A percentile compares a stretch with the other conserved stretches of the same genome.
These are phyloP conservation scores for Bambusicola thoracicus DNA, from an alignment of 2,113 vertebrate genomes.

Conservation along the genomic window DNA sequence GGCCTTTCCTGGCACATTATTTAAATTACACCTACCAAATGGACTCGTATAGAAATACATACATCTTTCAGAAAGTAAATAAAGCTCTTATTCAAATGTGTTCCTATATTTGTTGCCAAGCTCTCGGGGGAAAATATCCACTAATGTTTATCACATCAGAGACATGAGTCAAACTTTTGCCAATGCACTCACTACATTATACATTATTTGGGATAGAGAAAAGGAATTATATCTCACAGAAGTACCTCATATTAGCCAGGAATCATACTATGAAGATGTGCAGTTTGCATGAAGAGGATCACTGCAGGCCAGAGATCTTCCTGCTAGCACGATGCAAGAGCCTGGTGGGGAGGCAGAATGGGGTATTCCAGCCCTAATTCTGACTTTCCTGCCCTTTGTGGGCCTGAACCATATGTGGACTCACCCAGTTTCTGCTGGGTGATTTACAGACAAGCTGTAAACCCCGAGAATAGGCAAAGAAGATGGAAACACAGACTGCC, in stretches of 20 bases:
- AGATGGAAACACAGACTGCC: neutral
- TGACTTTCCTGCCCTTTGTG: slow-evolving; percentile 15
- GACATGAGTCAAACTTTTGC: neutral
- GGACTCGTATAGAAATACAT: slow-evolving; percentile 32
- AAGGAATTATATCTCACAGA: neutral
- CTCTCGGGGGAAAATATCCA: neutral
- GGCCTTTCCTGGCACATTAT: neutral
- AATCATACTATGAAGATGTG: neutral
- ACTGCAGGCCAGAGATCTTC: neutral
- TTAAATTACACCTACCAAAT: slow-evolving; percentile 12
- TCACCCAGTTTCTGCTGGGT: neutral
- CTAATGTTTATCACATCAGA: neutral
- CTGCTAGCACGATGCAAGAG: neutral
- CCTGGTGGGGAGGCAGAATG: neutral
- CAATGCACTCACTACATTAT: neutral
- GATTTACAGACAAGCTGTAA: slow-evolving; percentile 17
- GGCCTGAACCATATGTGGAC: neutral
- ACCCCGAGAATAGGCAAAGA: neutral
- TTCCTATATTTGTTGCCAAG: slow-evolving; percentile 1
- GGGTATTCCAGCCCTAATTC: neutral
- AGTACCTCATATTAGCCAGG: neutral
- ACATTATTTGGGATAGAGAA: neutral
- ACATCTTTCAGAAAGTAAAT: slow-evolving; percentile 26
- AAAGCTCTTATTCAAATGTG: neutral
- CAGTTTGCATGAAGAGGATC: neutral